Base-by-base conservation (phyloP, 2,113 vertebrate genomes). In the Oostethus manadensis region DNA sequence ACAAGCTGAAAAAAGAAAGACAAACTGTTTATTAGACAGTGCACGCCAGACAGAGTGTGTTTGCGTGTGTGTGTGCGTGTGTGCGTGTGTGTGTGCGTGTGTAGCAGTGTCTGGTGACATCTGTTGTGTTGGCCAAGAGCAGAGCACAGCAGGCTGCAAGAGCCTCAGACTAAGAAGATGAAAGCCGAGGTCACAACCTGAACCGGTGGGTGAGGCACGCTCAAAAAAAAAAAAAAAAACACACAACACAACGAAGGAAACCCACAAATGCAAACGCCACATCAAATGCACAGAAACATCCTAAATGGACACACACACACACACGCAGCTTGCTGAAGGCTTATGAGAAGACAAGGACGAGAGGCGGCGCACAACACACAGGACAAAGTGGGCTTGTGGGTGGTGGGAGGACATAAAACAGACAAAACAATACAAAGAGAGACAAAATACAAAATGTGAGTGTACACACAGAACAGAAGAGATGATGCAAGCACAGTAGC, bases 131-230 rank as follows among this genome's bases (percentile, higher is more conserved):
- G 84, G 84, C 79, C 17, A 38, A 55, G 73, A 78, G 66, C 58
- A 1, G 60, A 44, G 69, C 84, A 1, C 86, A 73, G 81, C 74
- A 18, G 84, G 82, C 71, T 29, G 67, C 76, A 56, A 65, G 71
- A 77, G 74, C 74, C 70, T 80, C 79, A 75, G 73, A 82, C 79
- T 70, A 79, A 77, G 74, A 73, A 81, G 83, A 87, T 86, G 84
- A 86, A 86, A 85, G 86, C 71, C 14, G 76, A 82, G 84, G 86
- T 86, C 83, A 79, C 65, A 79, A 81, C 78, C 78, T 69, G 78
- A 71, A 83, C 76, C 78, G 58, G 72, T 73, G 83, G 80, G 85
- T 67, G 58, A 81, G 75, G 76, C 72, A 58, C 53, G 64, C 51
- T 44, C 58, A 3, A 40, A 40, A 40, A 55, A 17, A 6, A 26